Base-by-base conservation (phyloP, 2,888 invertebrate genomes). In the Acheta domesticus region DNA sequence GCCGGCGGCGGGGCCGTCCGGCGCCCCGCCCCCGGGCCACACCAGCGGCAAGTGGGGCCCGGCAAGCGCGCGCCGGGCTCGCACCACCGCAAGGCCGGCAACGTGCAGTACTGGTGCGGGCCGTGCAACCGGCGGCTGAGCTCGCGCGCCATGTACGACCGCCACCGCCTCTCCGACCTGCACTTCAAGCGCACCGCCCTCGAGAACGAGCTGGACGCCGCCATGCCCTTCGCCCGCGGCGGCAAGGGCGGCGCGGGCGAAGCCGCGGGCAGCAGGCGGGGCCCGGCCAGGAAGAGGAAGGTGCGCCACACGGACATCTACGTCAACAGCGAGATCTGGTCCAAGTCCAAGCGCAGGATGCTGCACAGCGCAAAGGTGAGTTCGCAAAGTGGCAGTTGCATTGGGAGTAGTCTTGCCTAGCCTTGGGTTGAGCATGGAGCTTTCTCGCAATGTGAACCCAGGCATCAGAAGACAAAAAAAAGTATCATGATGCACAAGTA, bases 1-100 rank as follows among this genome's bases (percentile, higher is more conserved):
- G 14, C 62, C 62, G 0, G 62, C 62, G 0, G 62, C 62, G 62
- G 92, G 92, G 92, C 91, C 90, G 84, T 90, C 91, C 1, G 77
- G 73, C n/a, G 80, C 49, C 2, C 83, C 83, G 16, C 82, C 83
- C 12, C 83, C 83, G 19, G 80, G 90, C 74, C 91, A 94, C 83
- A 93, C 93, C 0, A 92, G 91, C 85, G 94, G 94, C 0, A 96
- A 96, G 88, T 95, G 95, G 95, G 94, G 78, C 94, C 94, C 1
- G 93, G 93, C 12, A 49, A 79, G 49, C 49, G 75, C 16, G 50
- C 75, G 5, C 48, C 48, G 19, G 36, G 50, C 11, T 75, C 78
- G 11, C 80, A 50, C 20, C 79, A 82, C 50, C 81, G 82, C 49
- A 82, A 82, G 77, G 79, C 78, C n/a, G 83, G 81, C 16, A 81